Percentiles rank a stretch among this genome's conserved stretches.
Conservation (phyloP, 35 echinoderm and acorn worm species). For the Ophioderma brevispina region DNA sequence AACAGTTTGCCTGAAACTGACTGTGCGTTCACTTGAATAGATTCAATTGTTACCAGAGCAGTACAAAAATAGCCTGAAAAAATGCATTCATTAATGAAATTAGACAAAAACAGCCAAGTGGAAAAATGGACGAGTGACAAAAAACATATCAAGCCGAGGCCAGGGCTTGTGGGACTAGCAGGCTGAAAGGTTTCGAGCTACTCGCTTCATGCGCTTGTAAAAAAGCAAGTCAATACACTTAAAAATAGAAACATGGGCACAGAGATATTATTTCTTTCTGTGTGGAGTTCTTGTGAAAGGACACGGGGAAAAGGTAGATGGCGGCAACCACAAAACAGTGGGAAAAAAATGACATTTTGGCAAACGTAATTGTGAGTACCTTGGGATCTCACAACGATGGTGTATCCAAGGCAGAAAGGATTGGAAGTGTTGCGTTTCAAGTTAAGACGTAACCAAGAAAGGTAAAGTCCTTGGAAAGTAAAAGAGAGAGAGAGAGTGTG, state of each 20-base stretch:
- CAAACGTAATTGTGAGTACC: background rate
- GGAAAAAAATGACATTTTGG: constrained; percentile 7
- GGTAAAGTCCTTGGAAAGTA: too few species aligned
- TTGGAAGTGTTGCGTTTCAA: background rate
- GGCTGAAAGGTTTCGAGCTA: background rate
- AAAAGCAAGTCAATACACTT: background rate
- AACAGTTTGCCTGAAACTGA: too few species aligned
- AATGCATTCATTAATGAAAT: background rate
- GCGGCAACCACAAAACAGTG: background rate
- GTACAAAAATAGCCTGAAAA: background rate
- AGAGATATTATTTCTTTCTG: background rate
- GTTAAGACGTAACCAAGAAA: background rate
- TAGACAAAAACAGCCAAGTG: background rate
- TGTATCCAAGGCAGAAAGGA: background rate
- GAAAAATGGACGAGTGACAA: background rate
- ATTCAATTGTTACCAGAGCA: too few species aligned
- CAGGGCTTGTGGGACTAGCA: background rate
- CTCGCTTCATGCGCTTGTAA: background rate
- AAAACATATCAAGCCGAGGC: background rate
- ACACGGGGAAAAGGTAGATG: background rate
- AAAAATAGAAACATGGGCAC: background rate
- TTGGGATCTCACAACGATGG: background rate
- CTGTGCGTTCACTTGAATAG: too few species aligned
- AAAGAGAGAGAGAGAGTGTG: too few species aligned
- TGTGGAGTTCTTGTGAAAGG: background rate